Evolutionary conservation across 2,113 vertebrate genomes (phyloP).

Genomic region (Polyodon spathula): DNA sequence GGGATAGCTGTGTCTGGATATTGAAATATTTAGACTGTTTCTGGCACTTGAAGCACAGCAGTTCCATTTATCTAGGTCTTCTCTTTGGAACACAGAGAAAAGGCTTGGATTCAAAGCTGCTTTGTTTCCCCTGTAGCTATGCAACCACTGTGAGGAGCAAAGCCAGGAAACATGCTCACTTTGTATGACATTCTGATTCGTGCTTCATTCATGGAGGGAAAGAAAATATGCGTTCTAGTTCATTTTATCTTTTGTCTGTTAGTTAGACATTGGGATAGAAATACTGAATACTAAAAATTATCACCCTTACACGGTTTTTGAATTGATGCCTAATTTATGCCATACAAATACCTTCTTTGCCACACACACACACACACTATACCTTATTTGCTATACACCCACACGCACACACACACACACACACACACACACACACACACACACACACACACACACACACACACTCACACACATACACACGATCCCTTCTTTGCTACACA

Average conservation of each 20-base stretch:
- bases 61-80: not conserved
- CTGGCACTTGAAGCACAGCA: constrained; percentile 1
- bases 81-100: not conserved
- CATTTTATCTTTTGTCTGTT: too few species aligned
- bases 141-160: constrained; percentile 5
- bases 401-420: constrained; percentile 6
- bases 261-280: too few species aligned
- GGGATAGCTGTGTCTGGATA: not conserved
- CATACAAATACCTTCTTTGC: too few species aligned
- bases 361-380: constrained; percentile 8
- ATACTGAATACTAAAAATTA: too few species aligned
- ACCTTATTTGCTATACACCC: not conserved
- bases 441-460: constrained; percentile 22
- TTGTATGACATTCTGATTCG: not conserved
- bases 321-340: too few species aligned
- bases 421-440: constrained; percentile 10
- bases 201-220: too few species aligned
- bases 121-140: not conserved
- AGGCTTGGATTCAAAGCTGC: not conserved
- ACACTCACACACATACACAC: too few species aligned
- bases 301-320: too few species aligned
- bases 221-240: too few species aligned
- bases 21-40: constrained; percentile 8
- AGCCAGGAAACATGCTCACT: not conserved
- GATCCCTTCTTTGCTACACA: too few species aligned